phyloP scores from a whole-genome alignment of 2,888 invertebrate species.

The Heliconius aoede region DNA sequence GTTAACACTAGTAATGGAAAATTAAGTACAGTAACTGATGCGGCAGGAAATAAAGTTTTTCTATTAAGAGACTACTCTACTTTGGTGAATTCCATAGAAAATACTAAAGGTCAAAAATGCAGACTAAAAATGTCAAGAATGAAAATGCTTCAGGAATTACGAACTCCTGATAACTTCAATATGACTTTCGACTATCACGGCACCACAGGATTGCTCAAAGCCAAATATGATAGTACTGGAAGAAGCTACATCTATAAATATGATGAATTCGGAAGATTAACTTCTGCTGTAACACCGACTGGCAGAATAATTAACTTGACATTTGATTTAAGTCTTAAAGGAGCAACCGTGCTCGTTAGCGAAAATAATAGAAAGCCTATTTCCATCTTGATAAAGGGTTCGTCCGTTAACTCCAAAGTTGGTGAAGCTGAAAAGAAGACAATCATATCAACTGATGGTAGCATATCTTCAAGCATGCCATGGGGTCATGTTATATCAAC shows the following conservation, averaged over 20 bases:
- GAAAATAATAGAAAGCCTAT: slow-evolving; percentile 93
- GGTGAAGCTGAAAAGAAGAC: slow-evolving; percentile 93
- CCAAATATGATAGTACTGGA: slow-evolving; percentile 94
- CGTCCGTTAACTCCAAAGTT: slow-evolving; percentile 91
- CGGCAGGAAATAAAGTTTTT: slow-evolving; percentile 95
- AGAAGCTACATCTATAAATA: slow-evolving; percentile 97
- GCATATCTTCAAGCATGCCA: slow-evolving; percentile 90
- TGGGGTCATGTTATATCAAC: slow-evolving; percentile 95
- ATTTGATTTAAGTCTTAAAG: slow-evolving; percentile 95
- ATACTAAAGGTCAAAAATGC: slow-evolving; percentile 96
- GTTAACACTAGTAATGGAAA: slow-evolving; percentile 98
- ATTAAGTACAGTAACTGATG: slow-evolving; percentile 95
- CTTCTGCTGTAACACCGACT: slow-evolving; percentile 96
- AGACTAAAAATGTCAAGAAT: slow-evolving; percentile 95
- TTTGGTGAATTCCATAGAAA: slow-evolving; percentile 96
- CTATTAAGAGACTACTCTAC: slow-evolving; percentile 92
- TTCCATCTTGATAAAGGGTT: slow-evolving; percentile 93
- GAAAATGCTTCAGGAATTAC: slow-evolving; percentile 94
- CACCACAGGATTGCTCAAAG: slow-evolving; percentile 93
- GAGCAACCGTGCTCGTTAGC: slow-evolving; percentile 93
- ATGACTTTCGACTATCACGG: slow-evolving; percentile 97
- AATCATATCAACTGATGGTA: slow-evolving; percentile 91
- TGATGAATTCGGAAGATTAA: slow-evolving; percentile 96
- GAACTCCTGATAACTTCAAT: slow-evolving; percentile 96
- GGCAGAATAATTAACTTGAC: slow-evolving; percentile 94